Conservation (phyloP, 2,113 vertebrate genomes). For the Pelvicachromis taeniatus region DNA sequence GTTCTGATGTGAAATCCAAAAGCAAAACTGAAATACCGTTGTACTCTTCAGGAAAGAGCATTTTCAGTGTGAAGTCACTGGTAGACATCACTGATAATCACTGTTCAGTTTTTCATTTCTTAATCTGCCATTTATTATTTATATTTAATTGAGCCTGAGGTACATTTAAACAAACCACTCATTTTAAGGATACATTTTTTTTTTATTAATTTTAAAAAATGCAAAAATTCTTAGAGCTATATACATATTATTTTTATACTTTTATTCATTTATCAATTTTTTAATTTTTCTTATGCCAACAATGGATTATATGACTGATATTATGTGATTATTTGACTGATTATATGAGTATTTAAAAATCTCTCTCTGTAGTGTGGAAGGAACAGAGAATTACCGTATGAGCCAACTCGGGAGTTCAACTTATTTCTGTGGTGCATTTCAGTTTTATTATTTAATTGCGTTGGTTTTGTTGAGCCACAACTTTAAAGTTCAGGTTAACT, state of each 20-base stretch:
- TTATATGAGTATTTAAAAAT: background rate
- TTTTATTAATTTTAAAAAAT: too few relatives aligned
- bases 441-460: background rate
- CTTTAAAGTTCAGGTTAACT: background rate
- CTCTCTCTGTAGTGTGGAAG: background rate
- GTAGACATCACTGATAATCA: background rate
- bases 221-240: too few relatives aligned
- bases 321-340: too few relatives aligned
- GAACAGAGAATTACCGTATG: background rate
- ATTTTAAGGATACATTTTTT: background rate
- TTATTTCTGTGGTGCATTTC: background rate
- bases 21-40: background rate
- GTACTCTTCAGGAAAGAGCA: background rate
- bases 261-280: background rate
- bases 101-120: background rate
- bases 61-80: background rate
- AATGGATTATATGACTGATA: background rate
- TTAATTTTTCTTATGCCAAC: background rate
- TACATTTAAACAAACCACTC: background rate
- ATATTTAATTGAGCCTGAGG: background rate
- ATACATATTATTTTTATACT: too few relatives aligned
- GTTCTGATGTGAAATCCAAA: background rate
- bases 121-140: background rate
- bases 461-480: background rate
- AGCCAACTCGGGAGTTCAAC: background rate